A percentile compares a stretch with the other conserved stretches of the same genome.
phyloP scores from a whole-genome alignment of 2,113 vertebrate genomes.

The Phyllostomus discolor region DNA sequence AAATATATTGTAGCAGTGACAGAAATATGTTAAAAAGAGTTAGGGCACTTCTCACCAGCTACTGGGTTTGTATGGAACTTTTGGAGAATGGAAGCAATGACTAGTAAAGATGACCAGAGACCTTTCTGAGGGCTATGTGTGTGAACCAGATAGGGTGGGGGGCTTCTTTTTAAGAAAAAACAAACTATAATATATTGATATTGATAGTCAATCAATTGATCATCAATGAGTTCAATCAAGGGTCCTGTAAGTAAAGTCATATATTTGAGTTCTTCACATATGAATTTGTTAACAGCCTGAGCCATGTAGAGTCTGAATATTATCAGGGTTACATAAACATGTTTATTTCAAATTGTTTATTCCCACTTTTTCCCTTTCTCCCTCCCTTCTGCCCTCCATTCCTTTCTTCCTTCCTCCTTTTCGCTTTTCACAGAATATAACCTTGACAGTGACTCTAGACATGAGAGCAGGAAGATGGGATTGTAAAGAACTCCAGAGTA shows the following conservation, averaged over 20 bases:
- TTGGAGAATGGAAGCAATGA: background rate
- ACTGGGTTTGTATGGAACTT: background rate
- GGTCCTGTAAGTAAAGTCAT: background rate
- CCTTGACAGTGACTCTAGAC: background rate
- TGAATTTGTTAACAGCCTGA: background rate
- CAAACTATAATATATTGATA: background rate
- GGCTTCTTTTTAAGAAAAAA: background rate
- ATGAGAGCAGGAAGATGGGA: background rate
- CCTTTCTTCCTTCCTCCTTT: accelerated
- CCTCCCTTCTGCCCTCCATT: no score
- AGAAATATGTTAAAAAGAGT: background rate
- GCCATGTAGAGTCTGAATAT: background rate
- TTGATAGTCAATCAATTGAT: background rate
- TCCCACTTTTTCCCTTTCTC: background rate
- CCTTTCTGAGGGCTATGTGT: background rate
- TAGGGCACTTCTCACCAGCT: background rate
- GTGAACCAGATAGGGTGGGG: background rate
- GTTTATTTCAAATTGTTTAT: background rate
- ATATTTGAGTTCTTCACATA: background rate
- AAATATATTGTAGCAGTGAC: background rate
- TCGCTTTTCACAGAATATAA: background rate
- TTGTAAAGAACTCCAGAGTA: background rate
- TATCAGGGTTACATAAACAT: background rate
- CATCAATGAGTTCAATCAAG: background rate
- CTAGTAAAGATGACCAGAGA: background rate